A percentile compares a stretch with the other conserved stretches of the same genome.
phyloP scores from a whole-genome alignment of 2,113 vertebrate species.

The Salminus brasiliensis region DNA sequence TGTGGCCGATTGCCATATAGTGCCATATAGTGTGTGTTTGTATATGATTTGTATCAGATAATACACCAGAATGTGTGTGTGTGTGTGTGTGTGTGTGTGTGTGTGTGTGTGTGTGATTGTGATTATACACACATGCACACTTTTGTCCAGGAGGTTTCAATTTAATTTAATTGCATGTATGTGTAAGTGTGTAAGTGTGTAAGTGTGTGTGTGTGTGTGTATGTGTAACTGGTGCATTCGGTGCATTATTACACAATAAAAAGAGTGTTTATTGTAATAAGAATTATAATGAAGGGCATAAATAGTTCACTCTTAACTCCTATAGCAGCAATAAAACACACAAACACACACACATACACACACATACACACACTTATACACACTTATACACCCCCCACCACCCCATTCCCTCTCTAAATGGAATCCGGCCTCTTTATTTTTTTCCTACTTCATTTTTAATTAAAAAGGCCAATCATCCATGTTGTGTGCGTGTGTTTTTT shows the following conservation, averaged over 20 bases:
- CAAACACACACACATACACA: constrained; percentile 13
- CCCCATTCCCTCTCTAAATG: constrained; percentile 62
- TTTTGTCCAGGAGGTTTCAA: constrained; percentile 11
- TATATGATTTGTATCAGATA: neutral
- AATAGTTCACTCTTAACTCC: constrained; percentile 60
- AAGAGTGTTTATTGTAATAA: constrained; percentile 74
- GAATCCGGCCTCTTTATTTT: constrained; percentile 33
- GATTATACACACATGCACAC: neutral
- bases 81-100: neutral
- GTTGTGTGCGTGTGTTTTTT: constrained; percentile 52
- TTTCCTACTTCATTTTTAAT: constrained; percentile 47
- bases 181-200: constrained; percentile 55
- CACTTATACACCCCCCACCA: constrained; percentile 70
- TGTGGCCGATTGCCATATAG: too few species aligned
- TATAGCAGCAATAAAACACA: constrained; percentile 26
- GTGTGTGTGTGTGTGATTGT: neutral
- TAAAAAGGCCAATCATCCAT: constrained; percentile 66
- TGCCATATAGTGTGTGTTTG: too few species aligned
- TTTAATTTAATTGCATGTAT: constrained; percentile 63
- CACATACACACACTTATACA: constrained; percentile 62
- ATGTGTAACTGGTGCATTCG: constrained; percentile 56
- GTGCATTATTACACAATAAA: constrained; percentile 72
- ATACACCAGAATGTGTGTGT: neutral
- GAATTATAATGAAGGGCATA: constrained; percentile 72
- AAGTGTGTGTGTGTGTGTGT: neutral